These are phyloP conservation scores for Metopolophium dirhodum DNA, from an alignment of 1,140 invertebrate species.

Conservation along the genomic window DNA sequence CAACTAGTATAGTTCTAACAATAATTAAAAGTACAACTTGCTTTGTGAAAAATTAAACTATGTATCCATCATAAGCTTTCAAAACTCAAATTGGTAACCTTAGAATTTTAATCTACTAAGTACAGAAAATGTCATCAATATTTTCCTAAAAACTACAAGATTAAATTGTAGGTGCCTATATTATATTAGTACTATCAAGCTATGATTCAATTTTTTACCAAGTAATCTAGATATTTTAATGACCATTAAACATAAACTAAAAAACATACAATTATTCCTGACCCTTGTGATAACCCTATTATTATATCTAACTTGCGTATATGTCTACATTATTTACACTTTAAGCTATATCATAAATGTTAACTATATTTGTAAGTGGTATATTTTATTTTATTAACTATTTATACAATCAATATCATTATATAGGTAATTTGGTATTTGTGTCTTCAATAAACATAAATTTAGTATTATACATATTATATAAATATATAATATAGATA, in stretches of 20 bases:
- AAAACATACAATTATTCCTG: not conserved
- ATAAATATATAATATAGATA: not conserved
- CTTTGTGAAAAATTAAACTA: not conserved
- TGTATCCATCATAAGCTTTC: not conserved
- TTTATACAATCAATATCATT: not conserved
- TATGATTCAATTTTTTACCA: not conserved
- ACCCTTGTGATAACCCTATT: too few relatives aligned
- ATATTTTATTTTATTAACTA: not conserved
- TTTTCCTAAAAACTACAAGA: not conserved
- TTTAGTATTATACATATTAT: not conserved
- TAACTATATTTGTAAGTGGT: not conserved
- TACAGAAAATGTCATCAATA: not conserved
- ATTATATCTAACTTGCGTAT: not conserved
- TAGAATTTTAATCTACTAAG: not conserved
- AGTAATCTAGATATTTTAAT: not conserved
- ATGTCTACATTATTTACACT: not conserved
- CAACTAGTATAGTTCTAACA: not conserved
- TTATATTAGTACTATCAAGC: not conserved
- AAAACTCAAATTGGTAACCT: not conserved
- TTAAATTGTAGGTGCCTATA: not conserved
- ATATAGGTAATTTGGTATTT: too few relatives aligned
- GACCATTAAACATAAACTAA: not conserved
- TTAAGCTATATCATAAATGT: not conserved
- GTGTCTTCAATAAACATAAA: not conserved
- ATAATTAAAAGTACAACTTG: not conserved